Percentiles rank a stretch among this genome's conserved stretches.
Conservation (phyloP, 2,888 invertebrate species). For the Pyrrhia umbra region DNA sequence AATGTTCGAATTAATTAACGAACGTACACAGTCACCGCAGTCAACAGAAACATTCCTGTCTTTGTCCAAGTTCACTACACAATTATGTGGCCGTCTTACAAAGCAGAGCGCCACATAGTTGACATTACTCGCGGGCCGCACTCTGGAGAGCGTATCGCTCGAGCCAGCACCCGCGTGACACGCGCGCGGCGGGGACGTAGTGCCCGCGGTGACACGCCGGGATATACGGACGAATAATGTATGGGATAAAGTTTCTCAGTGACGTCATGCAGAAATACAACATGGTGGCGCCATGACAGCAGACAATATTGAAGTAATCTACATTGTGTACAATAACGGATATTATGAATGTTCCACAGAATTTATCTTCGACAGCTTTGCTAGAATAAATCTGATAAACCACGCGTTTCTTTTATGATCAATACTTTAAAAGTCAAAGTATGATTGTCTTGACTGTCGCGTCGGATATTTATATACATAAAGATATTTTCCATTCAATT, state of each 20-base stretch:
- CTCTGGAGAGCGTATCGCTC: constrained; percentile 3
- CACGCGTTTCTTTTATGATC: no score
- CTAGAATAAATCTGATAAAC: no score
- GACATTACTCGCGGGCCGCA: constrained; percentile 11
- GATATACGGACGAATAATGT: constrained; percentile 3
- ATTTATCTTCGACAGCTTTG: no score
- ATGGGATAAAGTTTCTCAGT: background rate
- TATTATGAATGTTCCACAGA: background rate
- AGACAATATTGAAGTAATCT: background rate
- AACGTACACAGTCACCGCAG: constrained; percentile 13
- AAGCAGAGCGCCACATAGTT: constrained; percentile 40
- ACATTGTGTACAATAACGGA: background rate
- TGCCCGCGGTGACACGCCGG: background rate
- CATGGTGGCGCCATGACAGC: background rate
- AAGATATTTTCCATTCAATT: background rate
- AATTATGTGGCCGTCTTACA: constrained; percentile 39
- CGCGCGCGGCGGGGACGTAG: background rate
- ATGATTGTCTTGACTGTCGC: no score
- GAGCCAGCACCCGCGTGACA: constrained; percentile 18
- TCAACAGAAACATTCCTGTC: constrained; percentile 44
- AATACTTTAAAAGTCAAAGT: no score
- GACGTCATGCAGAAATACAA: background rate
- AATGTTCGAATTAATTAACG: constrained; percentile 25
- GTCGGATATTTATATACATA: background rate
- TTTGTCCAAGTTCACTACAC: constrained; percentile 31